Evolutionary conservation across 2,888 invertebrate species (phyloP), one percentile per base, ranked within the genome.

Genomic region (Drosophila ustulata): DNA sequence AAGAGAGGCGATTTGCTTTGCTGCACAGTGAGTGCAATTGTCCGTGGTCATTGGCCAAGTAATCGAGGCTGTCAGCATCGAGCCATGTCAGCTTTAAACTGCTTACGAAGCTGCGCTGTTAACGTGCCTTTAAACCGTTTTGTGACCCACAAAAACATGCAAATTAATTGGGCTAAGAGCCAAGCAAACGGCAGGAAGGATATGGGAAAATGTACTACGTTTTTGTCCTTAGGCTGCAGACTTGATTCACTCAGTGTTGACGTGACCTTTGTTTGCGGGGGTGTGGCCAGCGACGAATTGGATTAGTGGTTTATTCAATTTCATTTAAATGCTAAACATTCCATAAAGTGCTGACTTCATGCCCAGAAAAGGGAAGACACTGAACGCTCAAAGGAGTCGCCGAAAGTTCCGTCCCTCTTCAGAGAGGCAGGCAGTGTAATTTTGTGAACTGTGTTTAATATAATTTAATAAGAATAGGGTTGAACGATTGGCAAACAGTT

Each of bases 221-320:
- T 11, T 11, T 4, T 39, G 39, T 39, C 39, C 8, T 13, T 4
- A 39, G 39, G 39, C 39, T 37, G n/a, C n/a, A 4, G n/a, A 11
- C 37, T 37, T 37, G 5, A 7, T 30, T n/a, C 18, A 18, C 18
- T 18, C 25, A 41, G 30, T 51, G 59, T 46, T 50, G 30, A 23
- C 46, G 18, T 53, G 71, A 47, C 62, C 74, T 75, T 78, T 81
- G 79, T 81, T 66, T 66, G 50, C 46, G 11, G 9, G 59, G 56
- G 46, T n/a, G 66, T 55, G 71, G 66, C 59, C 70, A 55, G 43
- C 53, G 70, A 78, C 53, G 70, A 78, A 85, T 82, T 82, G 86
- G 86, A 82, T 82, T 82, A 86, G 83, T 71, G 86, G 78, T 71
- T 78, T 80, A 80, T 80, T 82, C 83, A 86, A 82, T 86, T 82